Percentiles rank a stretch among this genome's conserved stretches.
phyloP scores from a whole-genome alignment of 1,140 invertebrate genomes.

The Listronotus bonariensis region DNA sequence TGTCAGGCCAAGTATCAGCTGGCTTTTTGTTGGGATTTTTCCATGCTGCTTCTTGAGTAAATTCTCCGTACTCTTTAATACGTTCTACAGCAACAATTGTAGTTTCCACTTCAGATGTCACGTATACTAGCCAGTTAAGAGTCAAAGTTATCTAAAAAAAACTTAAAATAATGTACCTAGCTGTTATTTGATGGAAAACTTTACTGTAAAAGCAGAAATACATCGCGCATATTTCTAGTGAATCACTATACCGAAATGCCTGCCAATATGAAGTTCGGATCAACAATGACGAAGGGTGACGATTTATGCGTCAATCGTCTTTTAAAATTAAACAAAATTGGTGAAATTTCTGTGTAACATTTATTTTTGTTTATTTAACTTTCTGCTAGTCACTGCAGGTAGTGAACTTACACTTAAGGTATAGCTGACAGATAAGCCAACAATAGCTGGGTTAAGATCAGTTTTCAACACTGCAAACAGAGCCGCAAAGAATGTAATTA shows the following conservation, averaged over 20 bases:
- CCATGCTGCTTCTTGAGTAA: conserved; percentile 75
- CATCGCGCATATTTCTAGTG: no score
- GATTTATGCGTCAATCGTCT: no score
- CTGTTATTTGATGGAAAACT: no score
- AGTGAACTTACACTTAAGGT: conserved; percentile 73
- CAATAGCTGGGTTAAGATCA: conserved; percentile 73
- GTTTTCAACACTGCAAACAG: conserved; percentile 82
- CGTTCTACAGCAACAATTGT: conserved; percentile 97
- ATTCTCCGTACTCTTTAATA: conserved; percentile 94
- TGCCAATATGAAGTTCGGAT: no score
- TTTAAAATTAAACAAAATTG: no score
- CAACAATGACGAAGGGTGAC: no score
- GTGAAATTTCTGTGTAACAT: no score
- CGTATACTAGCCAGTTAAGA: conserved; percentile 93
- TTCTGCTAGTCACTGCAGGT: no score
- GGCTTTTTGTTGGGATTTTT: conserved; percentile 63
- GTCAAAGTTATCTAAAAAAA: conserved; percentile 81
- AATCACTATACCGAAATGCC: no score
- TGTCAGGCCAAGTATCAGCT: conserved; percentile 71
- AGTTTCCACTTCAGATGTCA: conserved; percentile 95
- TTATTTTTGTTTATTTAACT: no score
- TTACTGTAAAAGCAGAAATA: no score
- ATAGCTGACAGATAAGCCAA: conserved; percentile 89
- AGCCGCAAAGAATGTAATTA: conserved; percentile 88
- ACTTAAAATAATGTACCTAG: neutral